Base-by-base conservation (phyloP, 2,888 invertebrate genomes). In the Pardosa pseudoannulata region DNA sequence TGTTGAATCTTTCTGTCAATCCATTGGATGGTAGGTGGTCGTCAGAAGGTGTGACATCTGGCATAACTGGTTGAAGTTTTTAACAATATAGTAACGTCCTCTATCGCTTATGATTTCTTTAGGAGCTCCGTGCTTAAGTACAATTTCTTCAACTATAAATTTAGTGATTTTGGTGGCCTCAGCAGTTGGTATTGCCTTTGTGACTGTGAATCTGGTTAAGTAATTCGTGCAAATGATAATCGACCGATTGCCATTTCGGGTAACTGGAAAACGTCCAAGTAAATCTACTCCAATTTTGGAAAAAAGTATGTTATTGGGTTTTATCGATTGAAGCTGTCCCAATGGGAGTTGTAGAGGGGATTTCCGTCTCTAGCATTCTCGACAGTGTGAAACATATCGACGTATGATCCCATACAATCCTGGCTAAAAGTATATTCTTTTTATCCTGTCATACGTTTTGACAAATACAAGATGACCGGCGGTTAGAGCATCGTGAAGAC, bases 401-500 rank as follows among this genome's bases (percentile, higher is more conserved):
- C 23, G 9, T 13, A 88, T 50, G 27, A 65, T 67, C 9, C 13
- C 16, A n/a, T 27, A 27, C 62, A 80, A 36, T 19, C 19, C 27
- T 11, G 76, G 79, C 36, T 62, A 83, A 28, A 32, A 74, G 64
- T 56, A 88, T 19, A 71, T 13, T 1, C 41, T 29, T 1, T 27
- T n/a, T 5, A 81, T 27, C 23, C 72, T 67, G 23, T 70, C 71
- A 0, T 46, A 41, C 11, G 76, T 87, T 64, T 32, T 62, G 0
- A 13, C 11, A n/a, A 75, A 41, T 1, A 80, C 81, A 13, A 87
- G 70, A 32, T 82, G 87, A 7, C 87, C 78, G 19, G 73, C 36
- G 1, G 73, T 39, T 11, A 81, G 71, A 13, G 74, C 73, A 75
- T 89, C 87, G 36, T 90, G 89, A 13, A 75, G 73, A 19, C 71